These are phyloP conservation scores for Cnemophilus loriae DNA, from an alignment of 2,113 vertebrate species.

Conservation along the genomic window DNA sequence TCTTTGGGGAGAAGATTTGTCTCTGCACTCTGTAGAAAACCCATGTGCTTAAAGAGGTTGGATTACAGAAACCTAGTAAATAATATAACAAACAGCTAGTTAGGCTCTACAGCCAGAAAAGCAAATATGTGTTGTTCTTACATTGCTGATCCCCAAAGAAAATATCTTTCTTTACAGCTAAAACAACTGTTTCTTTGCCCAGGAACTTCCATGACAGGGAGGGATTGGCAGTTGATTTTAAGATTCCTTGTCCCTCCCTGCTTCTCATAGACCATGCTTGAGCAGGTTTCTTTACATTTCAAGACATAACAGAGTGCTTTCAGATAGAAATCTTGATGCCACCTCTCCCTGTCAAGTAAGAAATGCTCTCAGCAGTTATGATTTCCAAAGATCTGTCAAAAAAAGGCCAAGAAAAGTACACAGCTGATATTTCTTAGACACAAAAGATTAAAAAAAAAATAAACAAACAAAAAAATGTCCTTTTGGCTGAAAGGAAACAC, in stretches of 20 bases:
- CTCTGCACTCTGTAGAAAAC: conserved; percentile 64
- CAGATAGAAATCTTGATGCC: neutral
- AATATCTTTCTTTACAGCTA: neutral
- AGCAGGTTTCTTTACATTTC: conserved; percentile 21
- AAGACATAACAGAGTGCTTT: neutral
- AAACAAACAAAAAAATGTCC: neutral
- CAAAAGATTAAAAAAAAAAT: neutral
- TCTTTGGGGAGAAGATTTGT: conserved; percentile 72
- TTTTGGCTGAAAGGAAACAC: neutral
- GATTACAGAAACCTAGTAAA: conserved; percentile 63
- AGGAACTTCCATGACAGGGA: neutral
- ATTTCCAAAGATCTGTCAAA: neutral
- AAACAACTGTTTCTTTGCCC: neutral
- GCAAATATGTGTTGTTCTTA: neutral
- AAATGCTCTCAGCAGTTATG: neutral
- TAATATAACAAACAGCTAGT: conserved; percentile 68
- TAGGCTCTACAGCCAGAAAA: neutral
- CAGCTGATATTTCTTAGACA: neutral
- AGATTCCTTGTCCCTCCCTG: conserved; percentile 7
- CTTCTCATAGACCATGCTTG: neutral
- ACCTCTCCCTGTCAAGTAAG: neutral
- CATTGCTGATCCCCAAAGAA: neutral
- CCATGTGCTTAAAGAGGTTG: conserved; percentile 39
- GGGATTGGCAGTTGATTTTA: neutral
- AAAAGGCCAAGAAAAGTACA: neutral